A percentile compares a stretch with the other conserved stretches of the same genome.
These are phyloP conservation scores for Gymnosoma rotundatum DNA, from an alignment of 2,888 invertebrate species.

Conservation along the genomic window DNA sequence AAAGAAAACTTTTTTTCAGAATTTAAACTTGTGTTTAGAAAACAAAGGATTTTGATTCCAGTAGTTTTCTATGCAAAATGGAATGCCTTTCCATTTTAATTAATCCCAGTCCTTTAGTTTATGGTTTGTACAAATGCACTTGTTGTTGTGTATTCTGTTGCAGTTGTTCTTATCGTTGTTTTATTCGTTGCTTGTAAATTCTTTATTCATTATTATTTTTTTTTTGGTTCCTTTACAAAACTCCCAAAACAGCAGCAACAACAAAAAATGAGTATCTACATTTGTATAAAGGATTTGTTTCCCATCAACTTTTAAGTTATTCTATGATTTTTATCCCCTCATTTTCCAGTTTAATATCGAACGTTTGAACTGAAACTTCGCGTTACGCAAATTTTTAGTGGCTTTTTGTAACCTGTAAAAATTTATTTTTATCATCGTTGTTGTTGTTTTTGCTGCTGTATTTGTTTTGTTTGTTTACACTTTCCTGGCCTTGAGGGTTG, in stretches of 20 bases:
- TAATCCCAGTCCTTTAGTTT: not conserved
- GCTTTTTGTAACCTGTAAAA: slow-evolving; percentile 41
- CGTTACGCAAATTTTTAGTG: slow-evolving; percentile 34
- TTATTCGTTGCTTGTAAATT: slow-evolving; percentile 26
- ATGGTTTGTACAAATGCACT: not conserved
- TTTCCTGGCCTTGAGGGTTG: slow-evolving; percentile 16
- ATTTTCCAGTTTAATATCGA: slow-evolving; percentile 31
- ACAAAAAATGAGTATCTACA: not conserved
- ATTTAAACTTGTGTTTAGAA: too few relatives aligned
- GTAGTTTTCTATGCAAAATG: too few relatives aligned
- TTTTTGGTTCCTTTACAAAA: not conserved
- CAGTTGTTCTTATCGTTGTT: slow-evolving; percentile 33
- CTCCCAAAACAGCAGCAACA: slow-evolving; percentile 27
- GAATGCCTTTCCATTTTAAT: not conserved
- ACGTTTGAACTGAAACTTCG: slow-evolving; percentile 50
- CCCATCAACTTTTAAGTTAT: slow-evolving; percentile 35
- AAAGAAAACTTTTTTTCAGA: too few relatives aligned
- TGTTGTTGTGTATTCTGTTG: not conserved
- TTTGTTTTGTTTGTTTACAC: not conserved
- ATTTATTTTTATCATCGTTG: not conserved
- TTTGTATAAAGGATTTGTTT: slow-evolving; percentile 11
- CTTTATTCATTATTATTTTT: slow-evolving; percentile 13
- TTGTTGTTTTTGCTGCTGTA: not conserved
- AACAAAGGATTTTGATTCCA: too few relatives aligned
- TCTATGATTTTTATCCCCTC: slow-evolving; percentile 20